These are phyloP conservation scores for Clarias gariepinus DNA, from an alignment of 2,113 vertebrate species.

Conservation along the genomic window DNA sequence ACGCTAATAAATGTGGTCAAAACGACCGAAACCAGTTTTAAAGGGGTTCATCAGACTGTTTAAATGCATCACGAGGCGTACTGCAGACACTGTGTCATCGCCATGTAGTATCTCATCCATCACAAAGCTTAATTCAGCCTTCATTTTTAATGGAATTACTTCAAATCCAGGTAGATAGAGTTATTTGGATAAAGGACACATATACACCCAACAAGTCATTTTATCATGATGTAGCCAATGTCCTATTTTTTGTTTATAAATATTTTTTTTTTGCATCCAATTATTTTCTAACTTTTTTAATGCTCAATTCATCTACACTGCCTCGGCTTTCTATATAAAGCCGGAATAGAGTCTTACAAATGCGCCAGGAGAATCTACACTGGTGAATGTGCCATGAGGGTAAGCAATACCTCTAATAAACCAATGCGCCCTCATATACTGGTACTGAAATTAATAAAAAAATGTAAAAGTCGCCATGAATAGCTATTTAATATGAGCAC, in stretches of 20 bases:
- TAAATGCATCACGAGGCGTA: background rate
- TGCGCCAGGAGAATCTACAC: slow-evolving; percentile 5
- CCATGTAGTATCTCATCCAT: slow-evolving; percentile 1
- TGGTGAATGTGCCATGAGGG: slow-evolving; percentile 16
- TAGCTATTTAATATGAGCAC: background rate
- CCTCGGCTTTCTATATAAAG: slow-evolving; percentile 14
- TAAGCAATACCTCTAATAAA: background rate
- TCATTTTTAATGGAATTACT: background rate
- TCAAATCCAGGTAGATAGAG: background rate
- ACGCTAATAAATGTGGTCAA: background rate
- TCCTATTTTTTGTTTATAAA: background rate
- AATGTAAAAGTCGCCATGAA: background rate
- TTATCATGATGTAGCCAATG: background rate
- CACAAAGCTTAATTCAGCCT: background rate
- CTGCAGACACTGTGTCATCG: background rate
- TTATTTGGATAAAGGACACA: background rate
- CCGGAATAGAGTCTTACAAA: background rate
- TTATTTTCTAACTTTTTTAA: background rate
- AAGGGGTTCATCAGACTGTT: background rate
- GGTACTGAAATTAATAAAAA: background rate
- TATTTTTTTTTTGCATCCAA: background rate
- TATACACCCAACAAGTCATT: background rate
- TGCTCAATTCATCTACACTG: background rate
- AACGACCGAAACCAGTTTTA: background rate
- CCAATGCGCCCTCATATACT: background rate